Evolutionary conservation across 2,797 vertebrate species (phyloP).

Genomic region (Aulostomus chinensis): DNA sequence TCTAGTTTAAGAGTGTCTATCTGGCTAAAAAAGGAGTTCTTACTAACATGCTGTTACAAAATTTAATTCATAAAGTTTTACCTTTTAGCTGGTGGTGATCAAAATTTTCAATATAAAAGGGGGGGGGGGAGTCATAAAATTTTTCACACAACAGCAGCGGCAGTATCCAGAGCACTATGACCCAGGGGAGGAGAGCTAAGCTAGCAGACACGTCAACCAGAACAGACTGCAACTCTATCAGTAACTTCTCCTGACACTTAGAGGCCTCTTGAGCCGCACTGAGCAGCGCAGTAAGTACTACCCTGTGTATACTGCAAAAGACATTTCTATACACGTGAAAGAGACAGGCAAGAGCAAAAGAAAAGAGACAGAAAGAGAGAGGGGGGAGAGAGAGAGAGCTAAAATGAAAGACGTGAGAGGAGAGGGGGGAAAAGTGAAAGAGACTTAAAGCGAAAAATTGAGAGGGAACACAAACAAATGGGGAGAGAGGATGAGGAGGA

Average conservation of each 20-base stretch:
- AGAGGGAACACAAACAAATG: constrained; percentile 4
- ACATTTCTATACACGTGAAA: constrained; percentile 12
- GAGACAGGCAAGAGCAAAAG: not conserved
- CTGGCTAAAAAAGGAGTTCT: too few relatives aligned
- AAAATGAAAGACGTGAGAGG: too few relatives aligned
- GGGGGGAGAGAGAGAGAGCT: not conserved
- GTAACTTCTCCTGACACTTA: constrained; percentile 53
- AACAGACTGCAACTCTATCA: constrained; percentile 44
- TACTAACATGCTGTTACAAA: too few relatives aligned
- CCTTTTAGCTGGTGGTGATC: too few relatives aligned
- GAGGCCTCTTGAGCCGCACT: constrained; percentile 37
- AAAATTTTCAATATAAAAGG: too few relatives aligned
- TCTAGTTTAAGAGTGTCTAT: too few relatives aligned
- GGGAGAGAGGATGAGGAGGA: constrained; percentile 20
- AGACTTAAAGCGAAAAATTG: not conserved
- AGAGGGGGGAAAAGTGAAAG: not conserved
- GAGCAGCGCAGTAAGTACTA: constrained; percentile 5
- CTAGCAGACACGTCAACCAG: constrained; percentile 40
- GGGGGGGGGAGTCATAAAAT: too few relatives aligned
- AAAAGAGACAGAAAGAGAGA: not conserved
- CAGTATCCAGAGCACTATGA: constrained; percentile 8
- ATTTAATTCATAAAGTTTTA: too few relatives aligned
- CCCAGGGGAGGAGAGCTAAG: constrained; percentile 32
- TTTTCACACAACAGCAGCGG: constrained; percentile 4
- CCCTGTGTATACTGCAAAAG: constrained; percentile 27